Percentiles rank a stretch among this genome's conserved stretches.
phyloP scores from a whole-genome alignment of 1,140 invertebrate species.

The Himalopsyche phryganea region DNA sequence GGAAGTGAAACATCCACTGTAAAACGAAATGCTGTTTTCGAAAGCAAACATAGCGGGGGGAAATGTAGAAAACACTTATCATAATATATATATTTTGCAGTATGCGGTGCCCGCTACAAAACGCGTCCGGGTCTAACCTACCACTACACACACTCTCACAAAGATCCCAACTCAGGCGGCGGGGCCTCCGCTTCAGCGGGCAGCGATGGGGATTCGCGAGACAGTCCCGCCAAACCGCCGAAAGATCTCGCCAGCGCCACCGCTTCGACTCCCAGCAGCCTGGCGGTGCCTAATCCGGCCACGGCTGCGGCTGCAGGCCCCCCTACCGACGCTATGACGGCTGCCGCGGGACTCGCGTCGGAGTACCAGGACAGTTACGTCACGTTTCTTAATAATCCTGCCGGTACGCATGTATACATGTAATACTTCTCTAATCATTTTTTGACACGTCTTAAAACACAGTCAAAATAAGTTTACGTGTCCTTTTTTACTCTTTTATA shows the following conservation, averaged over 20 bases:
- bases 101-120: constrained; percentile 96
- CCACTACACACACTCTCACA: constrained; percentile 95
- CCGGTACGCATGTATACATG: no score
- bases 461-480: no score
- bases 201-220: constrained; percentile 40
- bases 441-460: no score
- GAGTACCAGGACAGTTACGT: constrained; percentile 68
- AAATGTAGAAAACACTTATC: no score
- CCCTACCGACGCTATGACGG: constrained; percentile 1
- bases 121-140: constrained; percentile 94
- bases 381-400: constrained; percentile 55
- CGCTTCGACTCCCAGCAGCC: background rate
- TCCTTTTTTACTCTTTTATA: no score
- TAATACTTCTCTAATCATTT: no score
- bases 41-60: no score
- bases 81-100: no score
- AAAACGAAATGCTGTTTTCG: no score
- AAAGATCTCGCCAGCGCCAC: constrained; percentile 37
- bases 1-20: no score
- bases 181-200: constrained; percentile 41
- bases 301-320: no score
- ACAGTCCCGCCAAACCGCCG: constrained; percentile 39
- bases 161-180: constrained; percentile 53
- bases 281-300: no score
- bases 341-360: constrained; percentile 30